phyloP scores from a whole-genome alignment of 1,140 invertebrate species.

The Neodiprion fabricii region DNA sequence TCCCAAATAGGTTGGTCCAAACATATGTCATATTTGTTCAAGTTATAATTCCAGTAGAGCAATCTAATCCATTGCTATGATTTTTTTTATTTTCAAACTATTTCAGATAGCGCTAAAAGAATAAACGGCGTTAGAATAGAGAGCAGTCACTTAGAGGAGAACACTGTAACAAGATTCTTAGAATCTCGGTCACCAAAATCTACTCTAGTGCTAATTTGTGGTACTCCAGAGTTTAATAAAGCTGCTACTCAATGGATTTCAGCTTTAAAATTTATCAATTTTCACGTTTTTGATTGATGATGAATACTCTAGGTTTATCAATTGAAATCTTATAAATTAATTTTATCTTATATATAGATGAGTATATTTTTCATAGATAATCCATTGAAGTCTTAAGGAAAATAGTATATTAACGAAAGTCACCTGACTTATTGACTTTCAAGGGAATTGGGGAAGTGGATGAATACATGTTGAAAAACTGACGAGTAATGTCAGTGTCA shows the following conservation, averaged over 20 bases:
- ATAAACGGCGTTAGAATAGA: conserved; percentile 45
- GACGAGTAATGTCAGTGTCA: too few relatives aligned
- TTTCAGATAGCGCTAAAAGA: conserved; percentile 26
- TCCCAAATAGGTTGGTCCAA: conserved; percentile 49
- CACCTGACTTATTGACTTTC: neutral
- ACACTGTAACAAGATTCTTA: conserved; percentile 32
- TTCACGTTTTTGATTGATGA: conserved; percentile 44
- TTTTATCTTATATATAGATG: too few relatives aligned
- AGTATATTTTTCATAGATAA: neutral
- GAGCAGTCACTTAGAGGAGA: conserved; percentile 35
- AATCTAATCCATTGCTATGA: neutral
- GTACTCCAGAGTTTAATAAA: conserved; percentile 47
- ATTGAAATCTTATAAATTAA: conserved; percentile 17
- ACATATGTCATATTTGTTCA: neutral
- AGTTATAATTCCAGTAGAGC: neutral
- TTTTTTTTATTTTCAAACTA: conserved; percentile 11
- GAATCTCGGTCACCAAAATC: conserved; percentile 26
- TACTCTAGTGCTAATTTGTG: conserved; percentile 54
- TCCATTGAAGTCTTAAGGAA: neutral
- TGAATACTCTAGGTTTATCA: neutral
- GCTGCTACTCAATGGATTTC: conserved; percentile 32
- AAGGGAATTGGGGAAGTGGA: too few relatives aligned
- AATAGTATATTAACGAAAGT: too few relatives aligned
- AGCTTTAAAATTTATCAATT: conserved; percentile 35
- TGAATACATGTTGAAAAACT: too few relatives aligned